These are phyloP conservation scores for Amphiprion ocellaris DNA, from an alignment of 2,113 vertebrate genomes.

Conservation along the genomic window DNA sequence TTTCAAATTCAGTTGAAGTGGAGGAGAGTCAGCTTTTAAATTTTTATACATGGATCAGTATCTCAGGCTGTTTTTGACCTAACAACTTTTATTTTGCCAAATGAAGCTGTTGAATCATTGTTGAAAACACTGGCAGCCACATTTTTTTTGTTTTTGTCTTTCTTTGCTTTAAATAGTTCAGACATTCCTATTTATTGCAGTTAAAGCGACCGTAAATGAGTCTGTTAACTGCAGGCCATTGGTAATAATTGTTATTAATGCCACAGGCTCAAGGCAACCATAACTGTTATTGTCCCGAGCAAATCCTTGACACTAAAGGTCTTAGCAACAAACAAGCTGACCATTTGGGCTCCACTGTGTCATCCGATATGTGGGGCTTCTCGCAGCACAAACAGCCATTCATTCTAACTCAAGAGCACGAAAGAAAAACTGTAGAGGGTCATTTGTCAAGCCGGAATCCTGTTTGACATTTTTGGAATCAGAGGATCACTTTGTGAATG, in stretches of 20 bases:
- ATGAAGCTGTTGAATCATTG: too few relatives aligned
- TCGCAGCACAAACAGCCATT: conserved; percentile 30
- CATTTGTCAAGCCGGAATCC: conserved; percentile 70
- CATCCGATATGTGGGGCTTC: conserved; percentile 46
- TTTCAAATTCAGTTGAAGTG: too few relatives aligned
- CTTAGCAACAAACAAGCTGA: conserved; percentile 53
- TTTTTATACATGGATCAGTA: too few relatives aligned
- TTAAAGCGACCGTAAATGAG: neutral
- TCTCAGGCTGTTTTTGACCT: too few relatives aligned
- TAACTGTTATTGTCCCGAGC: conserved; percentile 38
- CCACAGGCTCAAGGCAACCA: conserved; percentile 25
- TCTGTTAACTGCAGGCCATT: neutral
- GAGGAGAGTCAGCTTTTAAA: too few relatives aligned
- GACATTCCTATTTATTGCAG: neutral
- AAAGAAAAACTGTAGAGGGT: conserved; percentile 53
- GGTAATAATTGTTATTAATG: conserved; percentile 34
- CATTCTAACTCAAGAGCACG: conserved; percentile 34
- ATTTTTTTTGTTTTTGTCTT: too few relatives aligned
- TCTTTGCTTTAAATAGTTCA: too few relatives aligned
- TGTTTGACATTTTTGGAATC: conserved; percentile 52
- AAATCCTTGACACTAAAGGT: conserved; percentile 60
- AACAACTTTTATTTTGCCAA: too few relatives aligned
- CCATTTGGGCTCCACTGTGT: conserved; percentile 45
- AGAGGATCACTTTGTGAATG: conserved; percentile 61
- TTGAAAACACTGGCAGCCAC: too few relatives aligned